phyloP scores from a whole-genome alignment of 2,888 invertebrate species.

The Pandemis heparana region DNA sequence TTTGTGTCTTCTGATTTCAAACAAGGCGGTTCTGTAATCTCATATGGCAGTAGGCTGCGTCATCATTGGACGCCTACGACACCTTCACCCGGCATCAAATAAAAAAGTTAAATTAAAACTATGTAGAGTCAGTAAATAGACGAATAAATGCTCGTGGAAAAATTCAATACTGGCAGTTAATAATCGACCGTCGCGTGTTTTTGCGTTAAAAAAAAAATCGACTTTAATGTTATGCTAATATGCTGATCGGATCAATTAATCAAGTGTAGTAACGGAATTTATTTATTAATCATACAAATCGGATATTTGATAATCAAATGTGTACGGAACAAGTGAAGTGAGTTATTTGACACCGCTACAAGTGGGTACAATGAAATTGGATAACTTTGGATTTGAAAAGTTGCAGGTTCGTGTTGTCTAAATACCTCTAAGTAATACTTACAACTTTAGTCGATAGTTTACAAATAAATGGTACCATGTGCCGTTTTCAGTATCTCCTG shows the following conservation, averaged over 20 bases:
- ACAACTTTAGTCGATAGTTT: neutral
- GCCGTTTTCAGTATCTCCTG: too few species aligned
- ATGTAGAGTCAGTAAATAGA: neutral
- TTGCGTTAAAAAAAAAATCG: slow-evolving; percentile 1
- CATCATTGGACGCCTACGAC: slow-evolving; percentile 72
- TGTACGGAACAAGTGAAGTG: slow-evolving; percentile 40
- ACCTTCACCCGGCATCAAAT: slow-evolving; percentile 51
- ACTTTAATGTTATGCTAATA: neutral
- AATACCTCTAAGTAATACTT: too few species aligned
- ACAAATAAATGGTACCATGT: too few species aligned
- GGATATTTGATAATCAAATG: slow-evolving; percentile 30
- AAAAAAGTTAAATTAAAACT: slow-evolving; percentile 18
- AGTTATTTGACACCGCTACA: slow-evolving; percentile 45
- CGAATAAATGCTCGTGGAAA: neutral
- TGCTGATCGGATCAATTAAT: slow-evolving; percentile 19
- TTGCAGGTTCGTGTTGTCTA: slow-evolving; percentile 76
- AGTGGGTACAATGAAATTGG: slow-evolving; percentile 73
- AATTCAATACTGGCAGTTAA: slow-evolving; percentile 13
- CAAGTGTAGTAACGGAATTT: neutral
- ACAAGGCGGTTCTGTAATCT: slow-evolving; percentile 66
- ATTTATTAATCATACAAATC: slow-evolving; percentile 10
- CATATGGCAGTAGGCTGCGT: slow-evolving; percentile 72
- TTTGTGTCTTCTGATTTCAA: slow-evolving; percentile 61
- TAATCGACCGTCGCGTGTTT: slow-evolving; percentile 8
- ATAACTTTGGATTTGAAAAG: slow-evolving; percentile 81